These are phyloP conservation scores for Meleagris gallopavo DNA, from an alignment of 2,113 vertebrate species.

Conservation along the genomic window DNA sequence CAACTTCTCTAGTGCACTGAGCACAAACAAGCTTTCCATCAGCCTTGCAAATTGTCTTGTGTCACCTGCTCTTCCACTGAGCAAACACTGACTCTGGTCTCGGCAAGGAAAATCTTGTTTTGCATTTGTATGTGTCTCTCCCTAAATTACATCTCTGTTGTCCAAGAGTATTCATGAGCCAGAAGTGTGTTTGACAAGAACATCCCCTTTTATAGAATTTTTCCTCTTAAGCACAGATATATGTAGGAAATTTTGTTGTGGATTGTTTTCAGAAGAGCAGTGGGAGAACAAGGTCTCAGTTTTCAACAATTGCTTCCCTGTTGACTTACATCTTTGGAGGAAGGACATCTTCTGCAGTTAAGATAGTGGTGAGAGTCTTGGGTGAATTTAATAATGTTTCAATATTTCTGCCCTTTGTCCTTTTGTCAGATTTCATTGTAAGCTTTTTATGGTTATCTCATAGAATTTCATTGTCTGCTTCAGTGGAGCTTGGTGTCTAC, in stretches of 20 bases:
- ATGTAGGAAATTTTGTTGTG: background rate
- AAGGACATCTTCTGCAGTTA: background rate
- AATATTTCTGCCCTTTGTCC: background rate
- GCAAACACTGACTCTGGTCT: slow-evolving; percentile 28
- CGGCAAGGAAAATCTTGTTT: slow-evolving; percentile 22
- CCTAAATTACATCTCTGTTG: background rate
- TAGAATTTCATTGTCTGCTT: background rate
- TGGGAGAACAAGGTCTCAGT: background rate
- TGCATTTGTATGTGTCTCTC: background rate
- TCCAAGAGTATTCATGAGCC: background rate
- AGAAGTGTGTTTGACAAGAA: background rate
- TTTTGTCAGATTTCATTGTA: background rate
- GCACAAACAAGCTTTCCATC: slow-evolving; percentile 69
- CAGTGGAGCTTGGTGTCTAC: background rate
- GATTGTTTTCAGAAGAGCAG: background rate
- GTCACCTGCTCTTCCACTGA: slow-evolving; percentile 61
- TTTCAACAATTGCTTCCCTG: background rate
- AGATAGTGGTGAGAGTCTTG: background rate
- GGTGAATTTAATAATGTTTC: background rate
- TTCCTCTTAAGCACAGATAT: background rate
- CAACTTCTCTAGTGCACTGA: slow-evolving; percentile 50
- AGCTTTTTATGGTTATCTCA: background rate
- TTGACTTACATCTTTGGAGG: background rate
- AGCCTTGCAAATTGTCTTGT: slow-evolving; percentile 62
- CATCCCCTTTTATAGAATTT: background rate